Base-by-base conservation (phyloP, 1,140 invertebrate genomes). In the Orussus abietinus region DNA sequence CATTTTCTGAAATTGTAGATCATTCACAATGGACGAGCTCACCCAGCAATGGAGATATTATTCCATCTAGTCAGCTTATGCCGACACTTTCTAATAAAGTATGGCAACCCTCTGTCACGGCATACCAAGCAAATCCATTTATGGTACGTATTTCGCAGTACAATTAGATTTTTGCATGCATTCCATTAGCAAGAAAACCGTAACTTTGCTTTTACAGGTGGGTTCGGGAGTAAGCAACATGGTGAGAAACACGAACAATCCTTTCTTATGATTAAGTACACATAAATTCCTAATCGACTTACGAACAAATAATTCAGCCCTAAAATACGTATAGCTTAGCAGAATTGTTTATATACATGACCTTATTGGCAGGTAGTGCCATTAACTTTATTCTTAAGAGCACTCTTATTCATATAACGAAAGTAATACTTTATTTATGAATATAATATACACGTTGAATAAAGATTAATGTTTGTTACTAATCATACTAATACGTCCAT, bases 391-490 rank as follows among this genome's bases (percentile, higher is more conserved):
- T 59, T 37, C 46, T 37, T 57, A 62, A 57, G 59, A 65, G 53
- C 57, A 45, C 61, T 57, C 54, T 55, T 55, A 63, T 50, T 64
- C 48, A 44, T 57, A 60, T 63, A 50, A 55, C 50, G 45, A 50
- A 58, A 58, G 47, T 57, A 62, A 65, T 56, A 53, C 55, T 55
- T 68, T 69, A 67, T 66, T 67, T 69, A 69, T 69, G 55, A 64
- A 64, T 58, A 62, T 55, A 62, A 58, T 64, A 65, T 65, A 67
- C 58, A 66, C 64, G 56, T 64, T 62, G 49, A 65, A 63, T 57
- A 64, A 63, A 66, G 59, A 67, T 68, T 69, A 67, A 65, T 64
- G 57, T 68, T 69, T 70, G 65, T 71, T 72, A 73, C 57, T 53
- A 62, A 46, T 45, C 19, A 25, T 48, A 30, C 21, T 26, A 35